These are phyloP conservation scores for Solenodon paradoxus DNA, from an alignment of 2,113 vertebrate species.

Conservation along the genomic window DNA sequence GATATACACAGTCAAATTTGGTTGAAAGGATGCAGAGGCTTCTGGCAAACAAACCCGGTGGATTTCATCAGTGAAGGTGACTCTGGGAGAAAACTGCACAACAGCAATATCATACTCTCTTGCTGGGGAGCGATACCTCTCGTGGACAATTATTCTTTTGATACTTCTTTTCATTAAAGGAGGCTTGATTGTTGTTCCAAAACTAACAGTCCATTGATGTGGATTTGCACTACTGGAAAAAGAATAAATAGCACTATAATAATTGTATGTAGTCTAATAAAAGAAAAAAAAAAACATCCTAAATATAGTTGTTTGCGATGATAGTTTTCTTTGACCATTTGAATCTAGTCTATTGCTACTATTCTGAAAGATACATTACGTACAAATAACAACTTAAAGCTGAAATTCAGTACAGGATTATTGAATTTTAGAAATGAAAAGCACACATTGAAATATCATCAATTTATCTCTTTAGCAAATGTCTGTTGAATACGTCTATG, in stretches of 20 bases:
- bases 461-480: neutral
- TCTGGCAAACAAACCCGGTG: conserved; percentile 84
- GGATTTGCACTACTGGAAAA: conserved; percentile 75
- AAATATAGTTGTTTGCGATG: neutral
- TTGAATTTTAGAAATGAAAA: neutral
- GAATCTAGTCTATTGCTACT: neutral
- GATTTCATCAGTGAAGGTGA: conserved; percentile 78
- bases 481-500: neutral
- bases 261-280: neutral
- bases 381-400: neutral
- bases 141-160: conserved; percentile 80
- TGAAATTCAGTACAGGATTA: neutral
- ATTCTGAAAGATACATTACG: neutral
- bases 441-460: neutral
- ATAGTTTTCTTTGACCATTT: neutral
- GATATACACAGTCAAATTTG: conserved; percentile 80
- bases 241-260: neutral
- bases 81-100: conserved; percentile 75
- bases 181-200: conserved; percentile 82
- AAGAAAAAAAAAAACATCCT: neutral
- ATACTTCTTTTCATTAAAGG: conserved; percentile 78
- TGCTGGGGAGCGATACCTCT: conserved; percentile 62
- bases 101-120: conserved; percentile 81
- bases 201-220: conserved; percentile 82
- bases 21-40: conserved; percentile 72